Evolutionary conservation across 2,113 vertebrate genomes (phyloP), one percentile per base, ranked within the genome.

Genomic region (Lasiurus cinereus): DNA sequence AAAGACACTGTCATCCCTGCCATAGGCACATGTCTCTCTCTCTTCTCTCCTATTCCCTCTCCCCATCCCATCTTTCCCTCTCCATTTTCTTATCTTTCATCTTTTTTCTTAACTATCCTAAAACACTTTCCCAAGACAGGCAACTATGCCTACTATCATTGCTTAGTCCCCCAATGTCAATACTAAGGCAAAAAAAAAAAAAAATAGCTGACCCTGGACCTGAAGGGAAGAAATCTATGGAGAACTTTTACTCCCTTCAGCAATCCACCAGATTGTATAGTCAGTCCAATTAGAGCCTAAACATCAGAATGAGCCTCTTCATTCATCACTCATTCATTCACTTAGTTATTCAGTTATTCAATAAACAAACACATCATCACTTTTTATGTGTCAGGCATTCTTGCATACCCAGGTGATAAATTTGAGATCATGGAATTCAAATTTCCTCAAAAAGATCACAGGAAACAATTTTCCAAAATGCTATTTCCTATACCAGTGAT

Each of bases 401-500:
- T 92, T 80, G 14, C 6, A 15, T 87, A 77, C 39, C 50, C 31
- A 82, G 36, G 15, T 85, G 27, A 74, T 66, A 48, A 59, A 59
- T 59, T 22, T 21, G 21, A 59, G 56, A 59, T 22, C 56, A 59
- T 59, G 56, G 56, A 59, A 59, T 59, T 59, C 56, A 59, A 59
- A 59, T 59, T 59, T 59, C 16, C 36, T 85, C 48, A 74, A 74
- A 83, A 21, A 94, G 10, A 87, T 52, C 24, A 52, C 5, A 73
- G 56, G n/a, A 94, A 69, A 33, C 27, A 85, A 59, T 15, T 83
- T 83, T 86, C 59, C 27, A 33, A 94, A 88, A 46, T 80, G 16
- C 16, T 78, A 1, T 78, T 77, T 33, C 24, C 46, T 70, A 64
- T 24, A 80, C 36, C 19, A 91, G 5, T 83, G 33, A 7, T 54